Percentiles rank a stretch among this genome's conserved stretches.
phyloP scores from a whole-genome alignment of 2,797 vertebrate species.

The Brotula barbata region DNA sequence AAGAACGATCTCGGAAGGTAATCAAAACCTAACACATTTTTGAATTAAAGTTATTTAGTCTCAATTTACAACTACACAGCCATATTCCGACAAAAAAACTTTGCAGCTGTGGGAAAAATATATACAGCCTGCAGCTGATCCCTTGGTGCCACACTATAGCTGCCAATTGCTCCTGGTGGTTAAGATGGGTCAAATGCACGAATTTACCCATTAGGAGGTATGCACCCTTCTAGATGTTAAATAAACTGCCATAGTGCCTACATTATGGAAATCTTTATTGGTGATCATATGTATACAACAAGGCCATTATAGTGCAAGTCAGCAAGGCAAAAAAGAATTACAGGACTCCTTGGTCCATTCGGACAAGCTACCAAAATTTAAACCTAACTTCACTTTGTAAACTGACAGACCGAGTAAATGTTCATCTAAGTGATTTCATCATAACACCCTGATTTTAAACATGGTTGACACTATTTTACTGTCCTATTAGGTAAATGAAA shows the following conservation, averaged over 20 bases:
- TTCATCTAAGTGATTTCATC: constrained; percentile 19
- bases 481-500: constrained; percentile 5
- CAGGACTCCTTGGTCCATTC: constrained; percentile 20
- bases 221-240: no score
- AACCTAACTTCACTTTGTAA: constrained; percentile 36
- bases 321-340: constrained; percentile 43
- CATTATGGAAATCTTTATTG: constrained; percentile 57
- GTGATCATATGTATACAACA: constrained; percentile 45
- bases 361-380: constrained; percentile 24
- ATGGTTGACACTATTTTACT: constrained; percentile 27
- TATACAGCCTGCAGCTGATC: no score
- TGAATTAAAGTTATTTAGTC: no score
- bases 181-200: no score
- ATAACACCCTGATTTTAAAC: constrained; percentile 49
- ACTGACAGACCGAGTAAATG: constrained; percentile 45
- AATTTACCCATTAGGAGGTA: no score
- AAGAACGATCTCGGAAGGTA: no score
- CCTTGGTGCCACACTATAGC: no score
- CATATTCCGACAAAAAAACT: no score
- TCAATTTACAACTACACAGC: no score
- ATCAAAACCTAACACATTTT: no score
- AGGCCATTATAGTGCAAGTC: constrained; percentile 61
- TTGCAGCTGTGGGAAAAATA: no score
- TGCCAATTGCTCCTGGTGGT: no score
- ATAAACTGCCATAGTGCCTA: not conserved